phyloP scores from a whole-genome alignment of 2,113 vertebrate genomes.

The Delphinus delphis region DNA sequence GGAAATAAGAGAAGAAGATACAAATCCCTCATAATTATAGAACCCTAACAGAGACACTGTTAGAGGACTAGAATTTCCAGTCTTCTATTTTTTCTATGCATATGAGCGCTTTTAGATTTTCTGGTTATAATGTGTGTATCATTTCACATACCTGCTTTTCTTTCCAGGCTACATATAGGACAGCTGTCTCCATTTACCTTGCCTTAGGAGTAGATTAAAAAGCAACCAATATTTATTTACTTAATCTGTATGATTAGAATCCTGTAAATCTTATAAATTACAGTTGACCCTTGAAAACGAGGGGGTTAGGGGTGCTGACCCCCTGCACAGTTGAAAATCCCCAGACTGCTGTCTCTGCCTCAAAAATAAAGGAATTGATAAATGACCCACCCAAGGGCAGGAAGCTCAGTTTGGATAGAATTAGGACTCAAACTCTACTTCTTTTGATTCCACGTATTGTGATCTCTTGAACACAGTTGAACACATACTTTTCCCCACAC shows the following conservation, averaged over 20 bases:
- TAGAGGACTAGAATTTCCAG: neutral
- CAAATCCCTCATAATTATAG: neutral
- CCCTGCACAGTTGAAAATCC: neutral
- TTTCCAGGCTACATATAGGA: neutral
- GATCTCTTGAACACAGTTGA: neutral
- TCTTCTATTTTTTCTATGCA: neutral
- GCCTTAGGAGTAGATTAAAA: slow-evolving; percentile 27
- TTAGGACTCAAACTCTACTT: neutral
- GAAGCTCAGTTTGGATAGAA: neutral
- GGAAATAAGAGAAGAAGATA: neutral
- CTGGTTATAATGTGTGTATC: neutral
- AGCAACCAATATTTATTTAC: neutral
- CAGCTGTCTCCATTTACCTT: neutral
- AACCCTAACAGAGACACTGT: neutral
- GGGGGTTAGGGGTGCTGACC: neutral
- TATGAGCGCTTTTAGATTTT: neutral
- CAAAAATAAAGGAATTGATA: neutral
- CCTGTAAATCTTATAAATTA: slow-evolving; percentile 6
- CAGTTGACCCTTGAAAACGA: neutral
- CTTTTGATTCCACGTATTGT: neutral
- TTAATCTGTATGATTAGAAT: slow-evolving; percentile 15
- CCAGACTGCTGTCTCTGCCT: neutral
- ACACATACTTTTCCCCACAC: neutral
- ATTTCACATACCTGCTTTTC: neutral
- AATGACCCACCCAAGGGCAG: neutral